Conservation (phyloP, 2,797 vertebrate genomes). For the Rallus crepitans region DNA sequence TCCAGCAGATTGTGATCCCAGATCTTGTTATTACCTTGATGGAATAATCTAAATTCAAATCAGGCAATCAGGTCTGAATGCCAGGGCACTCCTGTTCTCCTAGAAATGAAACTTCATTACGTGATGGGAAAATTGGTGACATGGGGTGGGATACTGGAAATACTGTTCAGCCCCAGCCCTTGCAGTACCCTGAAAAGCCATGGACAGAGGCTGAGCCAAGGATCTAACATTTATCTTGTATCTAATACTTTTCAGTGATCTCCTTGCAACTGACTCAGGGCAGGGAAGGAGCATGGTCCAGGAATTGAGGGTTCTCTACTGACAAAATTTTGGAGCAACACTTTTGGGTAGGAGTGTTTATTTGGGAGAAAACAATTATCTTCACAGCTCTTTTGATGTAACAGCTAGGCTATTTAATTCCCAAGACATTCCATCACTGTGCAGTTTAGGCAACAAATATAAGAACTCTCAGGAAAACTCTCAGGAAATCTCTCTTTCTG, state of each 20-base stretch:
- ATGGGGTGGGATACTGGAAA: neutral
- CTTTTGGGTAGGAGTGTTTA: neutral
- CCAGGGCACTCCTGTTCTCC: neutral
- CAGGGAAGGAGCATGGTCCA: neutral
- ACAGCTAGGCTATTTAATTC: neutral
- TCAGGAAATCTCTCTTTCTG: neutral
- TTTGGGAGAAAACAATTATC: neutral
- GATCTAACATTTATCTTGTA: neutral
- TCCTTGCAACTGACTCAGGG: neutral
- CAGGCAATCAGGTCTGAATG: neutral
- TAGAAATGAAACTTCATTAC: neutral
- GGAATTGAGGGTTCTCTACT: neutral
- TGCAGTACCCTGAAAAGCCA: neutral
- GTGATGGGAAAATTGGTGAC: neutral
- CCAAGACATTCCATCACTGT: neutral
- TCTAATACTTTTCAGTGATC: neutral
- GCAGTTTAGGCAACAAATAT: neutral
- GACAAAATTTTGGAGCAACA: neutral
- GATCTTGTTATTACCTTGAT: constrained; percentile 34
- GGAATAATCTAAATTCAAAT: constrained; percentile 58
- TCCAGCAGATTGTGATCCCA: constrained; percentile 40
- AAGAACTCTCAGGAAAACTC: neutral
- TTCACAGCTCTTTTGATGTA: neutral
- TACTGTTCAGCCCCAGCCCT: neutral
- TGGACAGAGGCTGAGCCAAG: neutral